Base-by-base conservation (phyloP, 2,888 invertebrate species). In the Seira ritae region DNA sequence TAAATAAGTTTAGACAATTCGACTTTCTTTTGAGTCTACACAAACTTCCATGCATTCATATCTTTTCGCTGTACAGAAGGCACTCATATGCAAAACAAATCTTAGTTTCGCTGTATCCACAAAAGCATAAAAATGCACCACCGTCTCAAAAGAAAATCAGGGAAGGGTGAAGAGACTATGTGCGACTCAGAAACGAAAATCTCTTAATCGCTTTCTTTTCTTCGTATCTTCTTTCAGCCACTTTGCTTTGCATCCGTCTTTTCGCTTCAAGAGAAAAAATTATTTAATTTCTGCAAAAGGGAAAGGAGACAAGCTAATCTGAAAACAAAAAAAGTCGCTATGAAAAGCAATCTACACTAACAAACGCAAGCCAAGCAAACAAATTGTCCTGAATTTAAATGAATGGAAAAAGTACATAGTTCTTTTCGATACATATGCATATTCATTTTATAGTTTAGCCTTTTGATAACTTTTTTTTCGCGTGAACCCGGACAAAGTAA, bases 331-430 rank as follows among this genome's bases (percentile, higher is more conserved):
- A 12, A 42, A 42, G 42, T 12, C 42, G 12, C 42, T 42, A 42
- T 12, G 6, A 12, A 42, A 42, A 42, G n/a, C 12, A 19, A 67
- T 19, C 67, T n/a, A 67, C n/a, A n/a, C 17, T 31, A 12, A 15
- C 1, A 42, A 19, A 69, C 1, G 42, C 1, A 46, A 68, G 42
- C 8, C 37, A 62, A 42, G 74, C 22, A 74, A 74, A 74, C 74
- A 74, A 74, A 74, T 74, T 74, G 74, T 74, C 20, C 65, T 74
- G 66, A 74, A 74, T 74, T 74, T 73, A 23, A 73, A 73, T 73
- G 31, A 73, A 37, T 17, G 65, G 42, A 74, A 42, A 42, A 42
- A 42, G 6, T n/a, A n/a, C n/a, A n/a, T 42, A 42, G 42, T 42
- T 42, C 42, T 42, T 42, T 42, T 42, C 42, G 42, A 42, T 42